phyloP scores from a whole-genome alignment of 2,888 invertebrate species.

The Axea sp. region DNA sequence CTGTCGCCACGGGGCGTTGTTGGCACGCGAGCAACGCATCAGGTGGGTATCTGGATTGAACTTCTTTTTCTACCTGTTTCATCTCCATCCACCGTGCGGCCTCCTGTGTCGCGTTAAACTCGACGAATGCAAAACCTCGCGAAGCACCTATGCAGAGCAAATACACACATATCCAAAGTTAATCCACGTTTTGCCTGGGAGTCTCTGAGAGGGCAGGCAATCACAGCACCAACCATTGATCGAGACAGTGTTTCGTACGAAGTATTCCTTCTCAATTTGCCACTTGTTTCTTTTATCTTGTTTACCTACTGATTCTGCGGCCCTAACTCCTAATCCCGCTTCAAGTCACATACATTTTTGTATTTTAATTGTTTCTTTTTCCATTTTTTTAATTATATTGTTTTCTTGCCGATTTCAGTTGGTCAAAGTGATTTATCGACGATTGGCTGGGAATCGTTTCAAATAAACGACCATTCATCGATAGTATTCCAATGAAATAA shows the following conservation, averaged over 20 bases:
- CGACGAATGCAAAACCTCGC: constrained; percentile 91
- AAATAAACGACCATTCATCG: constrained; percentile 25
- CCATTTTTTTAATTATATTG: constrained; percentile 35
- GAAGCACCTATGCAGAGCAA: constrained; percentile 93
- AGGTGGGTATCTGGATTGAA: constrained; percentile 77
- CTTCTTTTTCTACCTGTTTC: constrained; percentile 87
- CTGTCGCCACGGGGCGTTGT: constrained; percentile 79
- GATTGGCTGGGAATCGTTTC: constrained; percentile 23
- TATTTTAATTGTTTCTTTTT: too few species aligned
- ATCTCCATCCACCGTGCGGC: constrained; percentile 95
- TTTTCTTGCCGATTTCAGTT: constrained; percentile 15
- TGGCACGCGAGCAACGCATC: constrained; percentile 78
- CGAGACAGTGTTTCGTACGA: constrained; percentile 76
- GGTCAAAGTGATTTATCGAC: constrained; percentile 35
- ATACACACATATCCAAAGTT: constrained; percentile 81
- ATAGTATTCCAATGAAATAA: constrained; percentile 8
- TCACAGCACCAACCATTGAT: constrained; percentile 79
- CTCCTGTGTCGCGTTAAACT: constrained; percentile 93
- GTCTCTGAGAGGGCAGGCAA: constrained; percentile 79
- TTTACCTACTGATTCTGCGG: constrained; percentile 69
- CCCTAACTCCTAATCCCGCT: constrained; percentile 63
- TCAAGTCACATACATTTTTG: constrained; percentile 58
- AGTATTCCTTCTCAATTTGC: constrained; percentile 70
- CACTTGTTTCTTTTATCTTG: constrained; percentile 66
- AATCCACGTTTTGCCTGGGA: constrained; percentile 79